Evolutionary conservation across 2,888 invertebrate species (phyloP).

Genomic region (Dryadula phaetusa): DNA sequence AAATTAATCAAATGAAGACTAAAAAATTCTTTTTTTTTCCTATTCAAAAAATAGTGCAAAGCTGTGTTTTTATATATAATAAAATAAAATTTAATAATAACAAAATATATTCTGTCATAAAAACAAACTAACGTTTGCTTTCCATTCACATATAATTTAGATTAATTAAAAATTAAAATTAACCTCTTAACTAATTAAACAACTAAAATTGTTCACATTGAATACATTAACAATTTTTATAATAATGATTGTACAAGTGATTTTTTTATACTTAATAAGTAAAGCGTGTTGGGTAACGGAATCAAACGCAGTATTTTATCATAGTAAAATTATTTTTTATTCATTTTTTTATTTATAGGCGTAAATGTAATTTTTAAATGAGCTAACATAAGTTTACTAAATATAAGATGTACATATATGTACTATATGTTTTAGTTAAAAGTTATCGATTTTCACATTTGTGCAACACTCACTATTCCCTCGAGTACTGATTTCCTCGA

Average conservation of each 20-base stretch:
- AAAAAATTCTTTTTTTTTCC: conserved; percentile 6
- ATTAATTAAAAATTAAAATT: conserved; percentile 27
- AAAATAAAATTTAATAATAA: conserved; percentile 5
- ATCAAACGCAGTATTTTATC: not conserved
- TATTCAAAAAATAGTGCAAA: not conserved
- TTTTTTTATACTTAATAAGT: conserved; percentile 17
- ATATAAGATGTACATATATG: too few relatives aligned
- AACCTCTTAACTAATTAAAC: conserved; percentile 21
- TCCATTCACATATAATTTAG: conserved; percentile 26
- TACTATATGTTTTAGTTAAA: not conserved
- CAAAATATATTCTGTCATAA: conserved; percentile 22
- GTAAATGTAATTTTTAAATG: too few relatives aligned
- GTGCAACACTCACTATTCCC: conserved; percentile 16
- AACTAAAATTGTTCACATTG: conserved; percentile 23
- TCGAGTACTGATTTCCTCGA: conserved; percentile 39
- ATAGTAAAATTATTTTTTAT: not conserved
- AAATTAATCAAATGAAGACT: not conserved
- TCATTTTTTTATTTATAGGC: not conserved
- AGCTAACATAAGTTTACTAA: not conserved
- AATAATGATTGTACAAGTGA: conserved; percentile 15
- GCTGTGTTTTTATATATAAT: not conserved
- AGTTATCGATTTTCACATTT: conserved; percentile 12
- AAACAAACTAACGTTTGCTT: conserved; percentile 17
- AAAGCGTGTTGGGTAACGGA: conserved; percentile 12
- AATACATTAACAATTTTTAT: conserved; percentile 24